Base-by-base conservation (phyloP, 2,888 invertebrate species). In the Vanessa cardui region DNA sequence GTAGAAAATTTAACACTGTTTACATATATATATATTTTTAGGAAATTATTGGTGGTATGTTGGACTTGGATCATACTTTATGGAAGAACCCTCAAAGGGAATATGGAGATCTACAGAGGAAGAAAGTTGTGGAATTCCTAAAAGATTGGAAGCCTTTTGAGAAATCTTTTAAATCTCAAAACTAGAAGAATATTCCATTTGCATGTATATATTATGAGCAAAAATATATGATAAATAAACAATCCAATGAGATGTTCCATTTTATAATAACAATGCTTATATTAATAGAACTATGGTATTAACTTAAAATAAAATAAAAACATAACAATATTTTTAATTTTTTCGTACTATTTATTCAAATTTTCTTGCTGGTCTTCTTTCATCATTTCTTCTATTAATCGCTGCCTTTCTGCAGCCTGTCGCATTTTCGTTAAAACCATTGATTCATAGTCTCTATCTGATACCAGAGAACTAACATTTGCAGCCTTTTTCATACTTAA, bases 11-110 rank as follows among this genome's bases (percentile, higher is more conserved):
- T 62, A 45, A 21, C 58, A 33, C 15, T 39, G 47, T 49, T 58
- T 69, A n/a, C n/a, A n/a, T 49, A 63, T 68, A 74, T 60, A 60
- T 73, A 86, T 87, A 60, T 72, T 87, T 87, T 31, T 80, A 96
- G 95, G 98, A 99, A 95, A 96, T 99, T 18, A 96, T 99, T 81
- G 99, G 97, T 21, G 99, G 99, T 1, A 97, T 99, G 94, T 86
- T 99, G 75, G 98, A 99, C 83, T 90, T 98, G 69, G 96, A 98
- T 81, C 96, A 97, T 69, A 94, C 93, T 64, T 85, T 95, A 70
- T 99, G 99, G 99, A 95, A 97, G 60, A 97, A 97, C 80, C 97
- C 96, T 1, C 94, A 94, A 76, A 94, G 91, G 70, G 96, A 98
- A 83, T 94, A 93, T 80, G 96, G 97, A 78, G 96, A 97, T 74